Conservation (phyloP, 2,797 vertebrate genomes). For the Poecilia wingei region DNA sequence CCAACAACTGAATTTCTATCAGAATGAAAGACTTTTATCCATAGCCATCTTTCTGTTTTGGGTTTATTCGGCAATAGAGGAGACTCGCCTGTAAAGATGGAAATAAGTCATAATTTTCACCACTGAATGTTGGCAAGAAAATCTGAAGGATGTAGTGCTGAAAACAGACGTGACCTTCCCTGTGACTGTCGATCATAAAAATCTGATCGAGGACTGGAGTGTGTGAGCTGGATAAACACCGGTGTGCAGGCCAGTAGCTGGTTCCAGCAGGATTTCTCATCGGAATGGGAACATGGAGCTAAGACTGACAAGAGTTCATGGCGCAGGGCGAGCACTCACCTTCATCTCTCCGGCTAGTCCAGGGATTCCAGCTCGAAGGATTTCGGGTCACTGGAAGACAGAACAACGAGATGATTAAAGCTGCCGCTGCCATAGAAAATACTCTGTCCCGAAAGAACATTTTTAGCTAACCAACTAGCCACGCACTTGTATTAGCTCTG, state of each 20-base stretch:
- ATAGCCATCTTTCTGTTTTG: not conserved
- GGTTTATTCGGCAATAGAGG: not conserved
- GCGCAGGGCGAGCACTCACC: conserved; percentile 81
- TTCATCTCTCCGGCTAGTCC: conserved; percentile 92
- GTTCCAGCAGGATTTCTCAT: conserved; percentile 8
- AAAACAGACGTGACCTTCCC: not conserved
- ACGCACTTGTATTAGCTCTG: conserved; percentile 65
- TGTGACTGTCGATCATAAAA: not conserved
- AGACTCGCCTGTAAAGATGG: not conserved
- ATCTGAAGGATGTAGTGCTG: not conserved
- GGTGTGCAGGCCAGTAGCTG: conserved; percentile 2
- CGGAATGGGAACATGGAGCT: conserved; percentile 1
- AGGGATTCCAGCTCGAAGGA: conserved; percentile 93
- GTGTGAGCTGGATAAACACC: not conserved
- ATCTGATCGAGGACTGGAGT: not conserved
- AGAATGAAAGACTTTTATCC: not conserved
- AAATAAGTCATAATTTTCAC: not conserved
- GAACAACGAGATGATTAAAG: conserved; percentile 25
- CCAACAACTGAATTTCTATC: not conserved
- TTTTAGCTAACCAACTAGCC: conserved; percentile 66
- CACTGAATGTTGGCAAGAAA: not conserved
- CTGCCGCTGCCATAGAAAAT: not conserved
- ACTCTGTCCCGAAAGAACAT: conserved; percentile 17
- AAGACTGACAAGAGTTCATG: conserved; percentile 13
- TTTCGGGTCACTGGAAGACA: conserved; percentile 73